Conservation (phyloP, 2,113 vertebrate genomes). For the Arothron firmamentum region DNA sequence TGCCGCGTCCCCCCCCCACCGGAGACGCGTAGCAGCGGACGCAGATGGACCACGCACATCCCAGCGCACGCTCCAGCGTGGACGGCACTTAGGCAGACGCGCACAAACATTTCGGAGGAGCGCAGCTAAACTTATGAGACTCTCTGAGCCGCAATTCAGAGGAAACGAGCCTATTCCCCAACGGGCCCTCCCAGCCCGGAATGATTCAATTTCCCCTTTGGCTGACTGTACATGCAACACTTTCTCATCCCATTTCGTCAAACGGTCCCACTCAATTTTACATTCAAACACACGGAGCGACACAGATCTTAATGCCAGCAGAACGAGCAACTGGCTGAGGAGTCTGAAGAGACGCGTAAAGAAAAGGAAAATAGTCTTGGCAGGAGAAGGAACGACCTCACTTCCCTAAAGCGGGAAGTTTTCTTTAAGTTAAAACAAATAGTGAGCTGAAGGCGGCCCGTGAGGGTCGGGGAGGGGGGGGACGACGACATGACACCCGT, state of each 20-base stretch:
- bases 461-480: conserved; percentile 54
- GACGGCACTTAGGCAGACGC: background rate
- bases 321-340: conserved; percentile 26
- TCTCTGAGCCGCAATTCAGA: conserved; percentile 51
- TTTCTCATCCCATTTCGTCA: conserved; percentile 57
- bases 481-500: conserved; percentile 56
- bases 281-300: conserved; percentile 36
- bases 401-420: conserved; percentile 56
- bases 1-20: conserved; percentile 45
- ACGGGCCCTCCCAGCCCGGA: conserved; percentile 61
- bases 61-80: background rate
- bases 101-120: background rate
- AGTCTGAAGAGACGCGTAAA: conserved; percentile 20
- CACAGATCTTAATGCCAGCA: conserved; percentile 10
- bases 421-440: conserved; percentile 76
- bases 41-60: conserved; percentile 12
- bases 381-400: conserved; percentile 19
- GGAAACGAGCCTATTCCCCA: conserved; percentile 50
- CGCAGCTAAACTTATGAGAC: conserved; percentile 16
- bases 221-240: conserved; percentile 51
- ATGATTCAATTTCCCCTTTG: conserved; percentile 73
- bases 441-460: conserved; percentile 52
- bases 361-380: conserved; percentile 32
- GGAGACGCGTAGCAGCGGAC: conserved; percentile 22
- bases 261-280: conserved; percentile 34